A percentile compares a stretch with the other conserved stretches of the same genome.
phyloP scores from a whole-genome alignment of 2,888 invertebrate genomes.

The Platerodrilus igneus region DNA sequence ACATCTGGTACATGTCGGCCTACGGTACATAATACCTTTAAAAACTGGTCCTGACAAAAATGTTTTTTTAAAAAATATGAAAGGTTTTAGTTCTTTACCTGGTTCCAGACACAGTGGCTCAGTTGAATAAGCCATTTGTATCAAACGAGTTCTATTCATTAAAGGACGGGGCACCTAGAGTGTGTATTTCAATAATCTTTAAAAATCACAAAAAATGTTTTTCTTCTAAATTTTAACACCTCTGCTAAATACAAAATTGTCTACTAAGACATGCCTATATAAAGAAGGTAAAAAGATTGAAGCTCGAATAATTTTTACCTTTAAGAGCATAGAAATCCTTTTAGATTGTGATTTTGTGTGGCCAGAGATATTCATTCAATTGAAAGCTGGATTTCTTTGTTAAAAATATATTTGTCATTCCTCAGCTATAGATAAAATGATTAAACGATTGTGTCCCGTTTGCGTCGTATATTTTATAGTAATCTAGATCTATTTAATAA shows the following conservation, averaged over 20 bases:
- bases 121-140: constrained; percentile 1
- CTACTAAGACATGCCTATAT: constrained; percentile 9
- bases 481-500: no score
- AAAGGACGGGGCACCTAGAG: constrained; percentile 12
- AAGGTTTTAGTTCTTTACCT: constrained; percentile 28
- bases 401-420: constrained; percentile 23
- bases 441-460: constrained; percentile 12
- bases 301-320: constrained; percentile 21
- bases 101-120: constrained; percentile 21
- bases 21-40: no score
- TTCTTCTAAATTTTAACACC: constrained; percentile 30
- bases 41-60: constrained; percentile 25
- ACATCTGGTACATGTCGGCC: no score
- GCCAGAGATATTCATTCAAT: constrained; percentile 11
- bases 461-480: no score
- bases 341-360: constrained; percentile 16
- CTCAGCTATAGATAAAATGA: constrained; percentile 18
- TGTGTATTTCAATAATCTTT: constrained; percentile 32
- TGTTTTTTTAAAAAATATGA: constrained; percentile 26
- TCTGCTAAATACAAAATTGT: constrained; percentile 26
- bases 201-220: constrained; percentile 33
- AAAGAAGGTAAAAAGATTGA: constrained; percentile 13
- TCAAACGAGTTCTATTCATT: constrained; percentile 6
- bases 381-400: constrained; percentile 12
- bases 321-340: constrained; percentile 19